Base-by-base conservation (phyloP, 2,113 vertebrate genomes). In the Scomber scombrus region DNA sequence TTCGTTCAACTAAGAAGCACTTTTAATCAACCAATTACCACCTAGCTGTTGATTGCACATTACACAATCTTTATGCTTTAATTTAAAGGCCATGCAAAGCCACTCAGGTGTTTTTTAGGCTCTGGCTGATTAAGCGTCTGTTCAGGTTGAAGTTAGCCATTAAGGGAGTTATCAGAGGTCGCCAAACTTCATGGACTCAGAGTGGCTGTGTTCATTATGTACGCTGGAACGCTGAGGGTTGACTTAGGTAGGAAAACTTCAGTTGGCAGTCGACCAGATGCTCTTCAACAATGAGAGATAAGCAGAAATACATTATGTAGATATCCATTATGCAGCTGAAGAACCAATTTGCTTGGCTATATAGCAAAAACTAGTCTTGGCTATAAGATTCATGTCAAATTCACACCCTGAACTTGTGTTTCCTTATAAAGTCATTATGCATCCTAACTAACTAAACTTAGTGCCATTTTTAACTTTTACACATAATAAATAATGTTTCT, bases 21-120 rank as follows among this genome's bases (percentile, higher is more conserved):
- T 68, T 75, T 75, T 18, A 75, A 75, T 85, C 75, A 82, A 65
- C 4, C 52, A 29, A 40, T 40, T 40, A 40, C 34, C 34, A 40
- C 34, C 34, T 82, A 40, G 34, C 34, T 40, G 34, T 40, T 40
- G 64, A 78, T 51, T 62, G 62, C 14, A 71, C 10, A 18, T 49
- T 61, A 19, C 15, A 4, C 6, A 21, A 10, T 46, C 10, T 15
- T 40, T 50, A 13, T 29, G 47, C 50, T 69, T 15, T 50, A 2
- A 51, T 61, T 51, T 29, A 57, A 81, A 81, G 11, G 18, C 0
- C 13, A 16, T 13, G 40, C 14, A 13, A n/a, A 58, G 45, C 68
- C 49, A 67, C 64, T 51, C 16, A 2, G 15, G 13, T 23, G 34
- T 47, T 74, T 55, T 26, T 21, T 14, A 55, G 12, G 8, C 40